phyloP scores from a whole-genome alignment of 2,797 vertebrate genomes.

The Tympanoctomys barrerae region DNA sequence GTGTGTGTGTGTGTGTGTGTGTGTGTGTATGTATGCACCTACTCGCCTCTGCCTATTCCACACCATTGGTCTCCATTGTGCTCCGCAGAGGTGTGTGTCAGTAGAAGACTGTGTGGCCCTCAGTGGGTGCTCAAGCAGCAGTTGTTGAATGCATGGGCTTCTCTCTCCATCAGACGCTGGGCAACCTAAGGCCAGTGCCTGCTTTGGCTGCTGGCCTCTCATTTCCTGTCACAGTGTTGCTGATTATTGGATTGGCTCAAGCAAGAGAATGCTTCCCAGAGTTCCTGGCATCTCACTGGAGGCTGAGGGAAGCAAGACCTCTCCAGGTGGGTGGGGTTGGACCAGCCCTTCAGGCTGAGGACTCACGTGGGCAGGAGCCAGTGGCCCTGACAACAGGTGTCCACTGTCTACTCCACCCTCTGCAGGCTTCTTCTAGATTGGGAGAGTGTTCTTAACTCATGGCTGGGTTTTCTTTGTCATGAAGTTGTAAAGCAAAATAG shows the following conservation, averaged over 20 bases:
- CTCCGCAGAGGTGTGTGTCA: background rate
- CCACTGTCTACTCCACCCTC: background rate
- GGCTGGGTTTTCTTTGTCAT: conserved; percentile 37
- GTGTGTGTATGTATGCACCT: accelerated
- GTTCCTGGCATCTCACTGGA: background rate
- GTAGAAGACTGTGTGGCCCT: background rate
- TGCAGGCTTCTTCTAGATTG: background rate
- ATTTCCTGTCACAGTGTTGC: background rate
- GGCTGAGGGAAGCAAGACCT: background rate
- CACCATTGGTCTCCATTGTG: background rate
- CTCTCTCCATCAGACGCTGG: background rate
- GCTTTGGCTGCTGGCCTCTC: background rate
- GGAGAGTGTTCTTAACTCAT: conserved; percentile 16
- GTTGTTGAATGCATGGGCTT: background rate
- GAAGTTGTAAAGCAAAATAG: conserved; percentile 67
- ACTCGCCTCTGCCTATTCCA: background rate
- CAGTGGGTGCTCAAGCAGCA: background rate
- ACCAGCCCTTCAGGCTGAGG: background rate
- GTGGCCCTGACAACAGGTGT: background rate
- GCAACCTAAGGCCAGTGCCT: background rate
- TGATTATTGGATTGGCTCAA: background rate
- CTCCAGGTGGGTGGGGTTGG: background rate
- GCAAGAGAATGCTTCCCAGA: background rate
- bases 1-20: background rate
- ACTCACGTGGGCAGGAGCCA: background rate